Conservation (phyloP, 2,888 invertebrate genomes). For the Lithosia quadra region DNA sequence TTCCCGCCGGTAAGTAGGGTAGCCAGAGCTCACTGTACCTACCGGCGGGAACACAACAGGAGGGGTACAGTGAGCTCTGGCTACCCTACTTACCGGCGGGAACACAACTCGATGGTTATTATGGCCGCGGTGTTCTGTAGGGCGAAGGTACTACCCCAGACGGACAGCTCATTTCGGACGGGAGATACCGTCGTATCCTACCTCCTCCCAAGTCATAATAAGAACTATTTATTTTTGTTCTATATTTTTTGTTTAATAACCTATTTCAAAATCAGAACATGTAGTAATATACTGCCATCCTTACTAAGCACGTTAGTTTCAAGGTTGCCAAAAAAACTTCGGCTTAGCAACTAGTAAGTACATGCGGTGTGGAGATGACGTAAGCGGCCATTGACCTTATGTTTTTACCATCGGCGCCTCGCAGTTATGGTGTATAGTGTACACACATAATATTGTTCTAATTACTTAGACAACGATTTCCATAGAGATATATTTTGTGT, state of each 20-base stretch:
- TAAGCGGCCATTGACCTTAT: slow-evolving; percentile 51
- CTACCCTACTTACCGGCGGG: no score
- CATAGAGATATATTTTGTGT: slow-evolving; percentile 21
- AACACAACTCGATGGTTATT: no score
- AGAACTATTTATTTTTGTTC: background rate
- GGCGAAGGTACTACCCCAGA: no score
- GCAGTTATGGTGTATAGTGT: slow-evolving; percentile 37
- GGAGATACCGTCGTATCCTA: no score
- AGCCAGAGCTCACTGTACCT: no score
- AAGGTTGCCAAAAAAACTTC: slow-evolving; percentile 50
- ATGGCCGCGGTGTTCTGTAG: no score
- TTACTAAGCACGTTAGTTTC: slow-evolving; percentile 45
- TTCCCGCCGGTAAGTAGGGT: no score
- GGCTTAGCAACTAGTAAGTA: slow-evolving; percentile 51
- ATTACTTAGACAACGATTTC: slow-evolving; percentile 46
- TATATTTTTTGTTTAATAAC: background rate
- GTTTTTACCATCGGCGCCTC: slow-evolving; percentile 61
- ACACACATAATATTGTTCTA: slow-evolving; percentile 49
- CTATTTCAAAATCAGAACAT: slow-evolving; percentile 10
- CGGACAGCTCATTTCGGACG: no score
- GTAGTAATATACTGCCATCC: slow-evolving; percentile 33
- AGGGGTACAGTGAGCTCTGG: no score
- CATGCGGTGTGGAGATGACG: slow-evolving; percentile 53
- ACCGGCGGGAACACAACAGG: no score
- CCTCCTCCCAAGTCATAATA: no score